Evolutionary conservation across 2,113 vertebrate genomes (phyloP), one percentile per base, ranked within the genome.

Genomic region (Sorex araneus): DNA sequence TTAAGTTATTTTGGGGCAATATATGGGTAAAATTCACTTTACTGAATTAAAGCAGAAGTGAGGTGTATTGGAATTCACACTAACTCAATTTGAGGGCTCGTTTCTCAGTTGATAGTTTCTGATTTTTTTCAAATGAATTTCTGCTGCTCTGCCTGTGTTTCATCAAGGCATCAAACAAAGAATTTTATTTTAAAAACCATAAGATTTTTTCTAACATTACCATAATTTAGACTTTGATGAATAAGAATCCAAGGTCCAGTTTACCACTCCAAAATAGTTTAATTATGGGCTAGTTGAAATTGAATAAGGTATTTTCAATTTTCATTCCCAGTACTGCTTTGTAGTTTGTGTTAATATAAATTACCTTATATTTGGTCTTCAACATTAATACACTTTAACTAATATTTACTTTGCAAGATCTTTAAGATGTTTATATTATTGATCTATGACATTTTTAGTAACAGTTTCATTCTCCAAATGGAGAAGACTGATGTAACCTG

Each of bases 1-100:
- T 95, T 96, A 92, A 95, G 94, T 34, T 95, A 25, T 78, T 73
- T 32, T 70, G 18, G 15, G 10, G 3, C 6, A 87, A 21, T 60
- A 28, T 28, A 23, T 67, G 7, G 6, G 73, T 83, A 87, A 54
- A 36, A 50, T 18, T 84, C 79, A 66, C 40, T 84, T 57, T 16
- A 27, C 36, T 67, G 19, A 45, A 70, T 84, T 28, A 47, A 84
- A 45, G 11, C 32, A 63, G 19, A 32, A 28, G 4, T 60, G 23
- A 50, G 2, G 3, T 43, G 34, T 74, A 1, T 16, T 80, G 73
- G 27, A 45, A 25, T 89, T 96, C 3, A 36, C 10, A 6, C 78
- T 86, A 45, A 86, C 19, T 91, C 28, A 74, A 2, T 71, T 66
- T 85, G 13, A 75, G 27, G 70, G 21, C 4, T 71, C 3, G 12